phyloP scores from a whole-genome alignment of 2,113 vertebrate genomes.

The Peromyscus californicus region DNA sequence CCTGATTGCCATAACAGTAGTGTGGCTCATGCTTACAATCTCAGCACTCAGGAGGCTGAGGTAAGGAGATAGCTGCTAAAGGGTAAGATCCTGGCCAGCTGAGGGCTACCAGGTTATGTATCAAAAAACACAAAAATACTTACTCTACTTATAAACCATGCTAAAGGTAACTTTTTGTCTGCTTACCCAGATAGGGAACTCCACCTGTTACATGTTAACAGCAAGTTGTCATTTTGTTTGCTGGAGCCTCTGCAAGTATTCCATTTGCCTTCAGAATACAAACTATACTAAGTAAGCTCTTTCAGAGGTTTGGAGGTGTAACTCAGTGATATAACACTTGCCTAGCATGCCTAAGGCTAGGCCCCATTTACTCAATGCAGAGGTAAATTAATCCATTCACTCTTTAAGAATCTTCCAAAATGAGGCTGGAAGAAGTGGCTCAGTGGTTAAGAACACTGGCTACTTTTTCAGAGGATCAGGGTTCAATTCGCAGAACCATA shows the following conservation, averaged over 20 bases:
- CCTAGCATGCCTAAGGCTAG: background rate
- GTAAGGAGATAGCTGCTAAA: background rate
- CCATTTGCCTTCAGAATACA: conserved; percentile 30
- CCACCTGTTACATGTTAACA: conserved; percentile 10
- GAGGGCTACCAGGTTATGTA: background rate
- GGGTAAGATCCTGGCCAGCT: background rate
- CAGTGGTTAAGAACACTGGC: background rate
- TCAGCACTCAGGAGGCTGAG: background rate
- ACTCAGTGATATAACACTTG: background rate
- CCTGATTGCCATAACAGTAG: background rate
- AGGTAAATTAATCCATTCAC: background rate
- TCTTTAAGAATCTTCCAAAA: conserved; percentile 19
- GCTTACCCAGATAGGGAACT: background rate
- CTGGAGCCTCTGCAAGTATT: background rate
- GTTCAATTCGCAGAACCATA: background rate
- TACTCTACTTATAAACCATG: background rate
- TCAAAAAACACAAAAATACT: background rate
- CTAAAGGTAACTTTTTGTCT: background rate
- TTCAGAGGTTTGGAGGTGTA: background rate
- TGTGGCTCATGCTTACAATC: no score
- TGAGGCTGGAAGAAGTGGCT: background rate
- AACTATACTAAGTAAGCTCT: conserved; percentile 21
- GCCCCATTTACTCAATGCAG: background rate
- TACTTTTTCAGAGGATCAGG: background rate
- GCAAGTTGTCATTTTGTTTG: conserved; percentile 41